Percentiles rank a stretch among this genome's conserved stretches.
phyloP scores from a whole-genome alignment of 2,888 invertebrate genomes.

The Heliconius charithonia region DNA sequence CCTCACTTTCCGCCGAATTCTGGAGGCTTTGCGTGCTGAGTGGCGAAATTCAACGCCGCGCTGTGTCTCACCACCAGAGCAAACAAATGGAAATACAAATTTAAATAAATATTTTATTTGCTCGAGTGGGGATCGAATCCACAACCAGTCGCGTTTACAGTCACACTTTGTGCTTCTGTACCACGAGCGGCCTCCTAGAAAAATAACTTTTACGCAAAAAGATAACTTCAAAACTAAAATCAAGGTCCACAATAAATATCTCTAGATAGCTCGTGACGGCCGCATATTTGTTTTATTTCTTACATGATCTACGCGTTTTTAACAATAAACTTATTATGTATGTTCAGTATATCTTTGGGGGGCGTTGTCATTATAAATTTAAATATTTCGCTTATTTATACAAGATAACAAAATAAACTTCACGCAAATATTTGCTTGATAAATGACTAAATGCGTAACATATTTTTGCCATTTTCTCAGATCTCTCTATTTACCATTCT shows the following conservation, averaged over 20 bases:
- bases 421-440: slow-evolving; percentile 11
- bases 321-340: slow-evolving; percentile 1
- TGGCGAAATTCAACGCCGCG: no score
- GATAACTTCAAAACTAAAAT: neutral
- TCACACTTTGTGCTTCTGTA: no score
- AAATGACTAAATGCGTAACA: slow-evolving; percentile 21
- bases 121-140: no score
- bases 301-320: neutral
- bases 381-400: slow-evolving; percentile 24
- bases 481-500: slow-evolving; percentile 16
- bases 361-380: slow-evolving; percentile 34
- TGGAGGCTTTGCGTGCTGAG: no score
- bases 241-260: no score
- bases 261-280: no score
- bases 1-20: no score
- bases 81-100: no score
- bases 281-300: no score
- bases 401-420: slow-evolving; percentile 22
- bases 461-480: slow-evolving; percentile 28
- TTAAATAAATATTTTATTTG: no score
- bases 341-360: neutral
- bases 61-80: no score
- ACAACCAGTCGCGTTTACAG: no score
- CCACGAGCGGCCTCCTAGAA: neutral
- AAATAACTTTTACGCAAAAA: neutral